A percentile compares a stretch with the other conserved stretches of the same genome.
Evolutionary conservation across 2,888 invertebrate species (phyloP).

Genomic region (Stenodera caucasica): DNA sequence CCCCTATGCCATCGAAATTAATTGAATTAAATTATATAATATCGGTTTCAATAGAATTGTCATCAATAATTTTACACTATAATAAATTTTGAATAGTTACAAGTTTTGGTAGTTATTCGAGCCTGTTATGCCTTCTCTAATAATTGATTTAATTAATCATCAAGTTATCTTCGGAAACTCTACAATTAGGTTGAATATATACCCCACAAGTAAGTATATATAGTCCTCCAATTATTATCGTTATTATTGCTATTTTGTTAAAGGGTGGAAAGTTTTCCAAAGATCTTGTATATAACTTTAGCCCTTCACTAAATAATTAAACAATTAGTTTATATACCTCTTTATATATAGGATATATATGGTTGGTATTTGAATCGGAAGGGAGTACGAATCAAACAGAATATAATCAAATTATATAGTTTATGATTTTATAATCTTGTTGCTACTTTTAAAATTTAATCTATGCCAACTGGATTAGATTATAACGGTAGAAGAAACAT

Average conservation of each 20-base stretch:
- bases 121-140: not conserved
- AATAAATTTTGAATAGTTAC: not conserved
- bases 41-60: no score
- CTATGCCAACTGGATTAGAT: not conserved
- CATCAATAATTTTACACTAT: no score
- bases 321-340: conserved; percentile 23
- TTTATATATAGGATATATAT: no score
- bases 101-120: not conserved
- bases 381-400: conserved; percentile 23
- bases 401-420: conserved; percentile 12
- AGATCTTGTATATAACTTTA: not conserved
- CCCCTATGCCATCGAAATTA: no score
- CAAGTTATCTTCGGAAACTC: not conserved
- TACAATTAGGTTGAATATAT: conserved; percentile 1
- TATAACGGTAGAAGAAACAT: not conserved
- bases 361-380: no score
- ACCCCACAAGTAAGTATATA: not conserved
- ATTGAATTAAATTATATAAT: no score
- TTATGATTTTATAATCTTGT: not conserved
- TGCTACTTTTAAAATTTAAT: not conserved
- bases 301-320: conserved; percentile 19
- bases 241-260: not conserved
- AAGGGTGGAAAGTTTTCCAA: not conserved
- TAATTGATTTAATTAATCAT: conserved; percentile 6
- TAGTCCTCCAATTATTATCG: not conserved